Percentiles rank a stretch among this genome's conserved stretches.
Conservation (phyloP, 2,113 vertebrate species). For the Siphamia tubifer region DNA sequence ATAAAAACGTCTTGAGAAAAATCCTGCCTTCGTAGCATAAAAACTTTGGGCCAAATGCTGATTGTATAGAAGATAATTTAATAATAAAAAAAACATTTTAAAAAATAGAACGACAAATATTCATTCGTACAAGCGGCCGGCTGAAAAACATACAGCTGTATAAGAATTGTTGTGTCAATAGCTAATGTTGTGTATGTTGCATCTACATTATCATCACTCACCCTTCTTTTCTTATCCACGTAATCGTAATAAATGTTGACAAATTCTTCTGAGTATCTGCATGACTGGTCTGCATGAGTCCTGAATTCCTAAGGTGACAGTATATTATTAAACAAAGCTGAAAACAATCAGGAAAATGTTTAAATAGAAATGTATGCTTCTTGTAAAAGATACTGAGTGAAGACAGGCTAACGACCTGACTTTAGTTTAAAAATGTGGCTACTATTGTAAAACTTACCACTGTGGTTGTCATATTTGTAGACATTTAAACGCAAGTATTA, state of each 20-base stretch:
- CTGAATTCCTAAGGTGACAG: constrained; percentile 85
- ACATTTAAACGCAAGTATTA: not conserved
- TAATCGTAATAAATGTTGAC: constrained; percentile 97
- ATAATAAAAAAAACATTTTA: too few species aligned
- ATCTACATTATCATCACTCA: constrained; percentile 53
- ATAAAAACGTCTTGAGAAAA: too few species aligned
- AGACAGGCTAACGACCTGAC: not conserved
- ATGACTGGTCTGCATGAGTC: constrained; percentile 92
- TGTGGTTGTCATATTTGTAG: constrained; percentile 39
- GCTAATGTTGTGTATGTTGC: too few species aligned
- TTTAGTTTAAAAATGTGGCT: not conserved
- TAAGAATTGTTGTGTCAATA: too few species aligned
- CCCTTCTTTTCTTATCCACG: constrained; percentile 95
- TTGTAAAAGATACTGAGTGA: not conserved
- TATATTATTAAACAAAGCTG: not conserved
- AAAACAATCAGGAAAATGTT: not conserved
- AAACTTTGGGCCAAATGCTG: too few species aligned
- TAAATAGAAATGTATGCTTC: fast-evolving
- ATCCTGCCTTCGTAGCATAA: too few species aligned
- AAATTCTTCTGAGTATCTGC: constrained; percentile 95
- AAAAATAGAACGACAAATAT: too few species aligned
- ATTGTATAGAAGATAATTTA: too few species aligned
- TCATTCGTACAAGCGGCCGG: too few species aligned
- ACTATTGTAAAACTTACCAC: constrained; percentile 40
- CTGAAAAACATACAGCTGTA: too few species aligned